phyloP scores from a whole-genome alignment of 2,888 invertebrate genomes.

The Iselma pallidipennis region DNA sequence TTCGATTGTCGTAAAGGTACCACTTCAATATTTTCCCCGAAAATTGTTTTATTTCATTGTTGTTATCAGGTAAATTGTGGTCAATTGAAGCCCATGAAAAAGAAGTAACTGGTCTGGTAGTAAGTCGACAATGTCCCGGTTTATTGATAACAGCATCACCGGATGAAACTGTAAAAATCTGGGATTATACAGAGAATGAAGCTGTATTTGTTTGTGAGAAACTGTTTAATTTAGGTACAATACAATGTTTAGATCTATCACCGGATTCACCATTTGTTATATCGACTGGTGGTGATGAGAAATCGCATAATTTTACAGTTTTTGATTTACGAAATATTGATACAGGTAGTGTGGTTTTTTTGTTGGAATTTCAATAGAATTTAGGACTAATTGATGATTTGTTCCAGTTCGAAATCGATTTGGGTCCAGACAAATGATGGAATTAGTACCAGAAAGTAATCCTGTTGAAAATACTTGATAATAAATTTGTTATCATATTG shows the following conservation, averaged over 20 bases:
- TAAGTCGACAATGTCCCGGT: constrained; percentile 74
- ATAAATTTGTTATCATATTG: not conserved
- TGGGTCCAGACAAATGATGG: constrained; percentile 55
- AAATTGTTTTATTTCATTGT: constrained; percentile 2
- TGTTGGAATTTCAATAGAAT: constrained; percentile 33
- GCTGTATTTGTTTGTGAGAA: constrained; percentile 55
- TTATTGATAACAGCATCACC: constrained; percentile 77
- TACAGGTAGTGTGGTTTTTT: constrained; percentile 56
- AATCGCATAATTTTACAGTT: constrained; percentile 72
- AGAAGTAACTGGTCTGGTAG: constrained; percentile 80
- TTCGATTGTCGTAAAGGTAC: constrained; percentile 71
- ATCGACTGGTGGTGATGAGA: constrained; percentile 84
- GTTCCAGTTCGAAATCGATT: constrained; percentile 59
- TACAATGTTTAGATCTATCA: constrained; percentile 73
- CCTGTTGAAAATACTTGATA: constrained; percentile 5
- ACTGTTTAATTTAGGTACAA: constrained; percentile 69
- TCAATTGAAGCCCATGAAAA: constrained; percentile 69
- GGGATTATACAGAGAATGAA: constrained; percentile 67
- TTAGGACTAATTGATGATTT: constrained; percentile 15
- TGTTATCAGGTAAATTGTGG: constrained; percentile 47
- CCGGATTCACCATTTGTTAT: constrained; percentile 84
- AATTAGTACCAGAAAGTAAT: constrained; percentile 35
- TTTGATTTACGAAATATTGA: constrained; percentile 65
- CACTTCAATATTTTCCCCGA: not conserved
- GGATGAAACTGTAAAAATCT: constrained; percentile 83